Conservation (phyloP, 2,888 invertebrate species). For the Ennomos erosarius region DNA sequence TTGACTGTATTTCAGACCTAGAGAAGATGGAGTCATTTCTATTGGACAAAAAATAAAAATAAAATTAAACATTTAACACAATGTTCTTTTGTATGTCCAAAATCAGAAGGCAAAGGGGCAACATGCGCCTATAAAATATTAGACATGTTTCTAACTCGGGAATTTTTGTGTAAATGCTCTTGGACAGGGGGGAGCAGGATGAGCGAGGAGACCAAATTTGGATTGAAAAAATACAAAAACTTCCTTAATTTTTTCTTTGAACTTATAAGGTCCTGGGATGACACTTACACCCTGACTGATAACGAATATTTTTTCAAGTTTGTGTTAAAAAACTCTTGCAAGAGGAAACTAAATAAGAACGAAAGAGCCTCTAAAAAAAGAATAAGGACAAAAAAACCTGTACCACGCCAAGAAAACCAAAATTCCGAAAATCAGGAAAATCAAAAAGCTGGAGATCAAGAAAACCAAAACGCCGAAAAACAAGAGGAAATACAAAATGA, state of each 20-base stretch:
- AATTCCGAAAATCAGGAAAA: background rate
- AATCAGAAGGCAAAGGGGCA: constrained; percentile 23
- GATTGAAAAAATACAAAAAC: constrained; percentile 26
- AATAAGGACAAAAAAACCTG: too few species aligned
- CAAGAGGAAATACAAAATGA: too few species aligned
- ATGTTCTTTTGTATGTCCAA: constrained; percentile 21
- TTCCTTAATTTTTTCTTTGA: constrained; percentile 27
- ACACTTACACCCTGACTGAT: constrained; percentile 21
- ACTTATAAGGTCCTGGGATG: constrained; percentile 28
- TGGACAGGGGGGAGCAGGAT: constrained; percentile 30
- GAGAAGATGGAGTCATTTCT: constrained; percentile 28
- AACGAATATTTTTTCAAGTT: constrained; percentile 32
- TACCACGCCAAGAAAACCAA: constrained; percentile 12
- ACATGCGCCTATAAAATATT: constrained; percentile 28
- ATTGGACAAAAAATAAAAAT: constrained; percentile 23
- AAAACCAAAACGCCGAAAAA: too few species aligned
- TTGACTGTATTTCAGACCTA: constrained; percentile 24
- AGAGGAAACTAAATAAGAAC: constrained; percentile 25
- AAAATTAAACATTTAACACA: constrained; percentile 18
- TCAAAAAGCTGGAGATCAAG: constrained; percentile 2
- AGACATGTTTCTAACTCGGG: constrained; percentile 25
- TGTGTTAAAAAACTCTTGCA: constrained; percentile 25
- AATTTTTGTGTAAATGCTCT: constrained; percentile 29
- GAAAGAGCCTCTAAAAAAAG: too few species aligned
- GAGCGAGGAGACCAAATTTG: constrained; percentile 22